Percentiles rank a stretch among this genome's conserved stretches.
Evolutionary conservation across 64 coral and sea anemone genomes (phyloP).

Genomic region (Hydrozoanthus tunicans): DNA sequence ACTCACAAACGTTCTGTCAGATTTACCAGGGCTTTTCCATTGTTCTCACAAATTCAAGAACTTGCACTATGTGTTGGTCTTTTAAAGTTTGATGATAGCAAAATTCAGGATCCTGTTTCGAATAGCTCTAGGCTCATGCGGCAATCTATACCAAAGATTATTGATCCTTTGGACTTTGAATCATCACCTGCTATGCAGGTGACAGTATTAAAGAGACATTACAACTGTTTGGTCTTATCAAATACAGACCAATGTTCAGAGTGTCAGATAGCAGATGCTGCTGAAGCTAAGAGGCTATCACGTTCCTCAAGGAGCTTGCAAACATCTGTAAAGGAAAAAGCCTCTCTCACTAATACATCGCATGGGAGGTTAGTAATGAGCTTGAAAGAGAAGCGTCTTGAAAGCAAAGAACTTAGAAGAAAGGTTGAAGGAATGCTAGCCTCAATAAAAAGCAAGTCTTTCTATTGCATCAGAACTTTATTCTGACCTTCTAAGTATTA

Average conservation of each 20-base stretch:
- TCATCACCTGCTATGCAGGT: constrained; percentile 60
- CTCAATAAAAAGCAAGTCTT: constrained; percentile 30
- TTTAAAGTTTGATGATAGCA: constrained; percentile 27
- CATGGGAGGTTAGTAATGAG: constrained; percentile 49
- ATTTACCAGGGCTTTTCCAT: constrained; percentile 46
- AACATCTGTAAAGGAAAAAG: constrained; percentile 59
- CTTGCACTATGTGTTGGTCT: constrained; percentile 27
- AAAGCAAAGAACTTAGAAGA: constrained; percentile 47
- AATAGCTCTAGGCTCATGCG: constrained; percentile 32
- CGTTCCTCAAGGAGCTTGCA: constrained; percentile 17
- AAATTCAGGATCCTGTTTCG: constrained; percentile 27
- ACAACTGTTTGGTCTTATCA: constrained; percentile 38
- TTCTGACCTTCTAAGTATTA: constrained; percentile 37
- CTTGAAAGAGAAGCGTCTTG: constrained; percentile 32
- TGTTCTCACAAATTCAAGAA: constrained; percentile 40
- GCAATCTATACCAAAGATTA: constrained; percentile 58
- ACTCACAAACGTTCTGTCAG: constrained; percentile 64
- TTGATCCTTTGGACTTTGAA: constrained; percentile 59
- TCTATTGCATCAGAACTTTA: constrained; percentile 28
- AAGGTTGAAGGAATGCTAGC: constrained; percentile 32
- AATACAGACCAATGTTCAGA: constrained; percentile 36
- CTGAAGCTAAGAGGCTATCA: constrained; percentile 30
- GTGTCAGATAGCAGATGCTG: constrained; percentile 49
- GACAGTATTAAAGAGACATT: constrained; percentile 29
- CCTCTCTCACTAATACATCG: background rate